Percentiles rank a stretch among this genome's conserved stretches.
Conservation (phyloP, 2,113 vertebrate genomes). For the Antechinus stuartii region DNA sequence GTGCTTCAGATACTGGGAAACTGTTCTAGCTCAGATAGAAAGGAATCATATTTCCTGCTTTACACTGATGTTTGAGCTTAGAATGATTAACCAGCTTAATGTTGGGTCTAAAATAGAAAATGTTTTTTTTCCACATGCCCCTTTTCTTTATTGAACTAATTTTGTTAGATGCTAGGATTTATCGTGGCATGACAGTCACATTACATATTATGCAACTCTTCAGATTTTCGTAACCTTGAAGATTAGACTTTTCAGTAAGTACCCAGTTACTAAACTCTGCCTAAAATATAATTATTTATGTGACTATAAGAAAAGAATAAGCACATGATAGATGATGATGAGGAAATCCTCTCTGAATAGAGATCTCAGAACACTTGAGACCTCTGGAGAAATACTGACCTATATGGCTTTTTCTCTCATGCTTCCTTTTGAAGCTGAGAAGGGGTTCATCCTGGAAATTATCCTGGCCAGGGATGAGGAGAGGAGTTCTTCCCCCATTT, state of each 20-base stretch:
- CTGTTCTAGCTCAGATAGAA: neutral
- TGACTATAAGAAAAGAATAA: neutral
- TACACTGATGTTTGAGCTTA: neutral
- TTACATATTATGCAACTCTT: neutral
- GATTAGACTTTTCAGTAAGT: slow-evolving; percentile 29
- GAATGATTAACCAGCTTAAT: neutral
- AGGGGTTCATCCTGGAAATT: neutral
- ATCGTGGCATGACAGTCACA: neutral
- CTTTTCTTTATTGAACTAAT: neutral
- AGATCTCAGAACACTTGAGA: neutral
- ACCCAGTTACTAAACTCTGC: neutral
- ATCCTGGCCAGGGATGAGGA: neutral
- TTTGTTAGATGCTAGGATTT: neutral
- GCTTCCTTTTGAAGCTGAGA: neutral
- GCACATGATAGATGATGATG: neutral
- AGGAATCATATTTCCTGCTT: neutral
- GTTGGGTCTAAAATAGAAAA: neutral
- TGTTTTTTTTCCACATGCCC: neutral
- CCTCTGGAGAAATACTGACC: neutral
- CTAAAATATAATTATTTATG: neutral
- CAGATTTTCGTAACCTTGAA: slow-evolving; percentile 25
- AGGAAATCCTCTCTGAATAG: neutral
- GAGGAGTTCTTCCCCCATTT: neutral
- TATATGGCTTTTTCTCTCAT: neutral
- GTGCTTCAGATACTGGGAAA: neutral